Percentiles rank a stretch among this genome's conserved stretches.
These are phyloP conservation scores for Gila orcuttii DNA, from an alignment of 2,113 vertebrate genomes.

Conservation along the genomic window DNA sequence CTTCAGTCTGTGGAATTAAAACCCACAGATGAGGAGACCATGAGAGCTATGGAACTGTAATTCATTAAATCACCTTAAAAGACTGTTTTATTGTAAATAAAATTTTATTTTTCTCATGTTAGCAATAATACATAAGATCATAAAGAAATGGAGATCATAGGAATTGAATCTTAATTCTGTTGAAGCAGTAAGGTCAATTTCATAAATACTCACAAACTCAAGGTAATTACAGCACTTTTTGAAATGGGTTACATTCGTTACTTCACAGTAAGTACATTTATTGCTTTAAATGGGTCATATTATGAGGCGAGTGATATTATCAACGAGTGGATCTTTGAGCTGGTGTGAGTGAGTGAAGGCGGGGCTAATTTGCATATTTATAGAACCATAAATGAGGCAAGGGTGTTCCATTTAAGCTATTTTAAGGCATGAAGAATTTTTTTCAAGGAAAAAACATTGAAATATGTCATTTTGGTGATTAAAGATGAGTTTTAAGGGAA, in stretches of 20 bases:
- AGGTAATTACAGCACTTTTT: not conserved
- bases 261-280: not conserved
- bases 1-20: not conserved
- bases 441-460: too few species aligned
- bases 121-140: not conserved
- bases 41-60: not conserved
- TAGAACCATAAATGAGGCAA: too few species aligned
- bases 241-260: not conserved
- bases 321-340: too few species aligned
- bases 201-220: not conserved
- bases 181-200: not conserved
- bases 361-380: too few species aligned
- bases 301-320: not conserved
- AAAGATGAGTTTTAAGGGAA: too few species aligned
- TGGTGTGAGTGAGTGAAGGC: too few species aligned
- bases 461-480: too few species aligned
- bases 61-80: not conserved
- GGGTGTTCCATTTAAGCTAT: too few species aligned
- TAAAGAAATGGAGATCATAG: not conserved
- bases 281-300: not conserved
- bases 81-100: not conserved
- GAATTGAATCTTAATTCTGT: not conserved
- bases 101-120: not conserved
- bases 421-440: too few species aligned
- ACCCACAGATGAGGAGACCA: not conserved